A percentile compares a stretch with the other conserved stretches of the same genome.
These are phyloP conservation scores for Heterodera carotae DNA, from an alignment of 1,140 invertebrate genomes.

Conservation along the genomic window DNA sequence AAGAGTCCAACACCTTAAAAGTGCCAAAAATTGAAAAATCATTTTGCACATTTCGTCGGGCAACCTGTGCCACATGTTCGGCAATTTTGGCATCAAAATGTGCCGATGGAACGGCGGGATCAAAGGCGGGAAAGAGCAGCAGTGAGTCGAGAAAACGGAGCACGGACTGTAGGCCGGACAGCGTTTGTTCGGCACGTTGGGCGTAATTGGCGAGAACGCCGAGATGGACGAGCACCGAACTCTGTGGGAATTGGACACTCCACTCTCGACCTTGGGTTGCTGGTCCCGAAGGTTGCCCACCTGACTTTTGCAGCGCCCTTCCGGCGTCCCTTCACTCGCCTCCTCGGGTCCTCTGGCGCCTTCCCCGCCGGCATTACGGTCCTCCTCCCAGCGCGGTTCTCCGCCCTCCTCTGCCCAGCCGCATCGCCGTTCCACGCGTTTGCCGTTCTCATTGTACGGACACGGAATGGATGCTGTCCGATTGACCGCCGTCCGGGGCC, in stretches of 20 bases:
- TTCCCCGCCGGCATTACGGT: constrained; percentile 12
- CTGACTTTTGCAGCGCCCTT: constrained; percentile 38
- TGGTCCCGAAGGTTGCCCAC: constrained; percentile 36
- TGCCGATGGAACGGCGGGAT: constrained; percentile 33
- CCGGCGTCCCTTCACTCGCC: not conserved
- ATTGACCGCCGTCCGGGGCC: constrained; percentile 49
- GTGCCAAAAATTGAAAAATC: no score
- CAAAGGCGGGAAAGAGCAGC: constrained; percentile 48
- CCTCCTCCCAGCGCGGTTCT: constrained; percentile 42
- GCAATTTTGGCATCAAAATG: constrained; percentile 57
- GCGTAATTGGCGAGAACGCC: constrained; percentile 55
- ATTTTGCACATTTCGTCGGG: not conserved
- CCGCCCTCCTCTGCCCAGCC: constrained; percentile 34
- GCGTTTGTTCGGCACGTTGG: constrained; percentile 48
- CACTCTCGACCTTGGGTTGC: not conserved
- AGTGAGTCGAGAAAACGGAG: constrained; percentile 50
- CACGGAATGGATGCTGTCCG: constrained; percentile 40
- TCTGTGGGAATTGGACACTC: constrained; percentile 29
- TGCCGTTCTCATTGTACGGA: constrained; percentile 51
- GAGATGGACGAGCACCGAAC: constrained; percentile 51
- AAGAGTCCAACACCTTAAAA: constrained; percentile 30
- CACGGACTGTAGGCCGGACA: constrained; percentile 48
- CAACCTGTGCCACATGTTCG: constrained; percentile 52
- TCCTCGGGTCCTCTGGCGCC: not conserved
- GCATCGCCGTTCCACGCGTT: constrained; percentile 42